Conservation (phyloP, 2,888 invertebrate species). For the Anthophora plumipes region DNA sequence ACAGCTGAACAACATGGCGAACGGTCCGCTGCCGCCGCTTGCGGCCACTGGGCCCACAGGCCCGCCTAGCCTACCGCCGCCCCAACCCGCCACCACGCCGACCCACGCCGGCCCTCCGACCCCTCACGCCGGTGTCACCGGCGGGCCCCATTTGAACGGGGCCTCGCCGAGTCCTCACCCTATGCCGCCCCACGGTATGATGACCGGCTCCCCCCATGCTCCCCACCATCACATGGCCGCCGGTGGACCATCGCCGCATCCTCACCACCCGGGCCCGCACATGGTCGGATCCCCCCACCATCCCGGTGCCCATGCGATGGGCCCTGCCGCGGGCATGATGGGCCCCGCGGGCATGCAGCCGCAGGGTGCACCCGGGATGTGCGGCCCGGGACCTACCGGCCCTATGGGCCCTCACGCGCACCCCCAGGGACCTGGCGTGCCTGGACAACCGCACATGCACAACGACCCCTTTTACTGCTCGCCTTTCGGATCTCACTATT, state of each 20-base stretch:
- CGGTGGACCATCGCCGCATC: slow-evolving; percentile 82
- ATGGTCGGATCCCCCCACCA: slow-evolving; percentile 84
- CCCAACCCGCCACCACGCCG: slow-evolving; percentile 82
- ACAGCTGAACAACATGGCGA: slow-evolving; percentile 84
- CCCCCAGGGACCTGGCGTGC: slow-evolving; percentile 80
- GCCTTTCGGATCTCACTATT: slow-evolving; percentile 87
- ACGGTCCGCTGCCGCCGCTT: slow-evolving; percentile 82
- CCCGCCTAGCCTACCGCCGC: slow-evolving; percentile 80
- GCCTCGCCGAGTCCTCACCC: slow-evolving; percentile 83
- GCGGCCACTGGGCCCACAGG: slow-evolving; percentile 78
- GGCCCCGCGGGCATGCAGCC: slow-evolving; percentile 82
- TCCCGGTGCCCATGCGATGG: slow-evolving; percentile 82
- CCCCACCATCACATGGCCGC: slow-evolving; percentile 82
- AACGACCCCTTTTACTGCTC: slow-evolving; percentile 87
- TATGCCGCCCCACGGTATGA: slow-evolving; percentile 82
- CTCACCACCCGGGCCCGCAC: slow-evolving; percentile 82
- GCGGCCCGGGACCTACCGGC: slow-evolving; percentile 81
- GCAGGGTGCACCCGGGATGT: slow-evolving; percentile 82
- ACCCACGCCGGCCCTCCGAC: slow-evolving; percentile 83
- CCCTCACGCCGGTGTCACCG: slow-evolving; percentile 77
- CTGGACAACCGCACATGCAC: slow-evolving; percentile 85
- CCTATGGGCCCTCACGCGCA: slow-evolving; percentile 81
- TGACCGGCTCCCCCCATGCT: slow-evolving; percentile 82
- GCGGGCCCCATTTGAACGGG: slow-evolving; percentile 82
- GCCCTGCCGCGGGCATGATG: slow-evolving; percentile 77